Conservation (phyloP, 2,113 vertebrate species). For the Tragelaphus imberbis region DNA sequence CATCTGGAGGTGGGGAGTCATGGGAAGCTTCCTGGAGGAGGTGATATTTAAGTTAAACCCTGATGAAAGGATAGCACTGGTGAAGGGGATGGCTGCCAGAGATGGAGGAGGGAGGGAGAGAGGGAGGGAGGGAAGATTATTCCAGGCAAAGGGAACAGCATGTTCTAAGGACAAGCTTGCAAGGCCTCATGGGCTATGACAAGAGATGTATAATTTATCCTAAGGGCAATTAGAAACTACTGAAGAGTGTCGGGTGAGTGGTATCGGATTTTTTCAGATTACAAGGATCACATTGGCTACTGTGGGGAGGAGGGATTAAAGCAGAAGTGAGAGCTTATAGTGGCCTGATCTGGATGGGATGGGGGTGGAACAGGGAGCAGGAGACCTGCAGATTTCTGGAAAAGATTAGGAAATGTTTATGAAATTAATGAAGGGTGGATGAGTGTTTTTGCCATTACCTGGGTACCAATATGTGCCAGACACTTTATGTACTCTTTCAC, state of each 20-base stretch:
- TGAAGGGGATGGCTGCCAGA: not conserved
- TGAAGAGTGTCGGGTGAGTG: not conserved
- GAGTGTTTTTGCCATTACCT: not conserved
- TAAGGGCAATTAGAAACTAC: constrained; percentile 9
- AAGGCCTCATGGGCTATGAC: not conserved
- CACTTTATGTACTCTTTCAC: not conserved
- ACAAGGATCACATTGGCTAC: not conserved
- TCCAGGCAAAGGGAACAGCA: not conserved
- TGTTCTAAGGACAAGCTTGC: not conserved
- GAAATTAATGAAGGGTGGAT: not conserved
- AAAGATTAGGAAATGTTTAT: not conserved
- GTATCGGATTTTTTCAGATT: constrained; percentile 10
- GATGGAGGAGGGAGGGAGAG: not conserved
- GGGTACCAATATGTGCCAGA: not conserved
- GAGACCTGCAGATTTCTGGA: not conserved
- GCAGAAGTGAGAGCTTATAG: not conserved
- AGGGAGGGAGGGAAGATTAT: not conserved
- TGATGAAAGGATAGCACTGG: not conserved
- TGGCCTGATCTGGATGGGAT: not conserved
- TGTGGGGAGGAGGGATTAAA: not conserved
- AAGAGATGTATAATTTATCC: constrained; percentile 12
- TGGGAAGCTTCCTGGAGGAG: not conserved
- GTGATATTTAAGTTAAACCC: not conserved
- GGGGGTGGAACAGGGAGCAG: not conserved
- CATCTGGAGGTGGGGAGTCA: not conserved